Base-by-base conservation (phyloP, 92 coral and sea anemone genomes). In the Anthopleura xanthogrammica region DNA sequence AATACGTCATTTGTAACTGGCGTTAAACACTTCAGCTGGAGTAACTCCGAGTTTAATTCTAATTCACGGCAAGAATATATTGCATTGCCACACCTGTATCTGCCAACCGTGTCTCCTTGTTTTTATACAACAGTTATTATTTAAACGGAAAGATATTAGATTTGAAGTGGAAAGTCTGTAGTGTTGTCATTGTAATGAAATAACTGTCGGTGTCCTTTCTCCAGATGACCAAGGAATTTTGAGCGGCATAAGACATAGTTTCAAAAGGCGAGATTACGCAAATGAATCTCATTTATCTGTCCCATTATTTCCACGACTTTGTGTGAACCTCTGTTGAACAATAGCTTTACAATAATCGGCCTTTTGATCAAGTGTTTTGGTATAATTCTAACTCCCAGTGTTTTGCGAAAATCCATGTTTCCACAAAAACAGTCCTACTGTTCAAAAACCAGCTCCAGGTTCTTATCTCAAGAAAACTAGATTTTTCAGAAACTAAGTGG, bases 191-290 rank as follows among this genome's bases (percentile, higher is more conserved):
- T 88, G 85, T 85, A 88, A 91, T 88, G 85, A 88, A 12, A 52
- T 77, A 68, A 23, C 77, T 82, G 91, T 86, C 91, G 89, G 92
- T 77, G 85, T 76, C 60, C 9, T 17, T 71, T 16, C 78, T 83
- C 87, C 92, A 91, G 94, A 85, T 91, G 94, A 85, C 85, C 86
- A 81, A 65, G 77, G 85, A 85, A 85, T 72, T 76, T 85, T 79
- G 79, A 77, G 87, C 86, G 83, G 92, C 89, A 76, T 43, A 58
- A 39, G 64, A 55, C 82, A 54, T 54, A 87, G 81, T 75, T 70
- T 78, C 79, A 90, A 75, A 86, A 90, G 82, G 86, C 70, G 41
- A 90, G 83, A 82, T 74, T 85, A 76, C 83, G 75, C 81, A 87
- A 88, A 91, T 85, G 81, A 88, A 85, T 79, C 83, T 62, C 73